A percentile compares a stretch with the other conserved stretches of the same genome.
Evolutionary conservation across 2,113 vertebrate species (phyloP).

Genomic region (Maylandia zebra): DNA sequence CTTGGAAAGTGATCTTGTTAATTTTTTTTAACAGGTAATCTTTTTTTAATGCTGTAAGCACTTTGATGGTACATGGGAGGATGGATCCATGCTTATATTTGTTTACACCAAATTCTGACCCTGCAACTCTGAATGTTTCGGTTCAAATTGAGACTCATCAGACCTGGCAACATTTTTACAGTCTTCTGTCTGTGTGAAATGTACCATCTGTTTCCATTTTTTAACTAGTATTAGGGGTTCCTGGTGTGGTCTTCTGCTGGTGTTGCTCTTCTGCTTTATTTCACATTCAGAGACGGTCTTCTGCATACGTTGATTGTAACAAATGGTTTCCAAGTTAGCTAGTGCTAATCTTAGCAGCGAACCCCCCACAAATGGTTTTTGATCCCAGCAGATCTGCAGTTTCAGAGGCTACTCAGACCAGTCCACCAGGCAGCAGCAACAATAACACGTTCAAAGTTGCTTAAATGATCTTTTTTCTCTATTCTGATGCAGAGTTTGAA

Average conservation of each 20-base stretch:
- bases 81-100: rapidly evolving
- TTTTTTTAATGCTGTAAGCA: neutral
- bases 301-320: neutral
- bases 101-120: neutral
- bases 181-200: neutral
- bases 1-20: neutral
- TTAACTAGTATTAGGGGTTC: neutral
- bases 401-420: neutral
- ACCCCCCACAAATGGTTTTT: neutral
- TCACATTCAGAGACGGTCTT: neutral
- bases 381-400: neutral
- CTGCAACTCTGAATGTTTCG: neutral
- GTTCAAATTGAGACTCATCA: neutral
- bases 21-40: neutral
- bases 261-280: neutral
- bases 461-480: neutral
- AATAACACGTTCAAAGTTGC: neutral
- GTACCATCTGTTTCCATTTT: rapidly evolving
- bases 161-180: neutral
- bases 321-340: neutral
- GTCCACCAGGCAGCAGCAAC: neutral
- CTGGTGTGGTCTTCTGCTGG: neutral
- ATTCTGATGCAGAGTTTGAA: neutral
- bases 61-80: neutral
- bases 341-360: rapidly evolving